phyloP scores from a whole-genome alignment of 2,113 vertebrate species.

The Ursus arctos region DNA sequence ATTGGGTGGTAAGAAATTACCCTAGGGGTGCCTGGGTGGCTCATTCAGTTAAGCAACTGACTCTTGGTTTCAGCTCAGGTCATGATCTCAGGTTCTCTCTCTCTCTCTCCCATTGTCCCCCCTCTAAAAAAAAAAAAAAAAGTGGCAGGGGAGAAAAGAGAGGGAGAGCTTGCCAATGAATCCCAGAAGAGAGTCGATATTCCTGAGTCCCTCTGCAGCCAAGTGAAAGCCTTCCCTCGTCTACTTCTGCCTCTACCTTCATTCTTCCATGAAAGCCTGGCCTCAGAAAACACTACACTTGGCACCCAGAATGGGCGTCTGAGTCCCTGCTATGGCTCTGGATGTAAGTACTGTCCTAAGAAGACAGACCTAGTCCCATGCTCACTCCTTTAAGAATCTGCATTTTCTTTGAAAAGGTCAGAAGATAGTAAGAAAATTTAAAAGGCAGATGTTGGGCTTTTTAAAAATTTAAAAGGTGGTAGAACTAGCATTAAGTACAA shows the following conservation, averaged over 20 bases:
- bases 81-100: no score
- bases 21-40: no score
- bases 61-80: no score
- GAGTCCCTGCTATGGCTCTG: neutral
- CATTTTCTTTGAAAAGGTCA: conserved; percentile 48
- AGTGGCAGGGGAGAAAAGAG: neutral
- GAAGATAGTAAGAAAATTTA: neutral
- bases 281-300: neutral
- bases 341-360: neutral
- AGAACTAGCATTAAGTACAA: neutral
- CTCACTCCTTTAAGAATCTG: neutral
- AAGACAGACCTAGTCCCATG: conserved; percentile 11
- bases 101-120: no score
- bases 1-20: no score
- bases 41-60: no score
- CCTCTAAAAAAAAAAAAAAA: neutral
- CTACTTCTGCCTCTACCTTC: neutral
- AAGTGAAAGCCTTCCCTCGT: neutral
- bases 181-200: neutral
- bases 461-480: neutral
- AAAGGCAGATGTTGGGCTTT: neutral
- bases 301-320: no score
- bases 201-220: neutral
- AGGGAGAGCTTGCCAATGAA: neutral
- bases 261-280: neutral